Base-by-base conservation (phyloP, 2,888 invertebrate species). In the Cyclophora albipunctata region DNA sequence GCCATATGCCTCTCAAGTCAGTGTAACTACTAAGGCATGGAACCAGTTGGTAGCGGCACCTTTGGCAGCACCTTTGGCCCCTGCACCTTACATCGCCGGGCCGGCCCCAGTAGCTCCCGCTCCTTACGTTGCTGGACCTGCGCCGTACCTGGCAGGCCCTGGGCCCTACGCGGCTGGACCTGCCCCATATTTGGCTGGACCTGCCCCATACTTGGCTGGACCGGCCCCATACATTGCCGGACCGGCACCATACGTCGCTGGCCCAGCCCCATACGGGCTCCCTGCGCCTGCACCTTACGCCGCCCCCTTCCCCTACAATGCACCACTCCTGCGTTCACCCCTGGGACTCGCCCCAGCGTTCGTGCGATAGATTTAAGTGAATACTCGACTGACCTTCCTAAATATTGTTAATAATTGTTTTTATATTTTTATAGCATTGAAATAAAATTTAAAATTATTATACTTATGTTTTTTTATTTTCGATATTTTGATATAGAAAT, bases 1-100 rank as follows among this genome's bases (percentile, higher is more conserved):
- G 46, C 92, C 92, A 2, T 91, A 90, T 60, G 91, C 91, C 2
- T 89, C 91, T 3, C 91, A 92, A 72, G 77, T 91, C 52, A 92
- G 84, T 73, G 84, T 91, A 5, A 87, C 88, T 55, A 90, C 78
- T 54, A 84, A 79, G 62, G 82, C 83, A 40, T 62, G 86, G 2
- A 83, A 75, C 45, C 78, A 83, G 34, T 57, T 78, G n/a, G 62
- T 86, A 33, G 85, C 90, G 48, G 80, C 77, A 1, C 73, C 77
- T 3, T 42, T 66, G 37, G 65, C 75, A 33, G 73, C 78, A 3
- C 69, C 71, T 4, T 45, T 70, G 2, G 70, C 68, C 3, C 59
- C 69, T 5, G 64, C 69, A 3, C 71, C 74, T 0, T 37, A 37
- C 37, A 65, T 67, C 4, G 78, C 78, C 37, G 37, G 37, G 5